Base-by-base conservation (phyloP, 2,113 vertebrate species). In the Micronisus gabar region DNA sequence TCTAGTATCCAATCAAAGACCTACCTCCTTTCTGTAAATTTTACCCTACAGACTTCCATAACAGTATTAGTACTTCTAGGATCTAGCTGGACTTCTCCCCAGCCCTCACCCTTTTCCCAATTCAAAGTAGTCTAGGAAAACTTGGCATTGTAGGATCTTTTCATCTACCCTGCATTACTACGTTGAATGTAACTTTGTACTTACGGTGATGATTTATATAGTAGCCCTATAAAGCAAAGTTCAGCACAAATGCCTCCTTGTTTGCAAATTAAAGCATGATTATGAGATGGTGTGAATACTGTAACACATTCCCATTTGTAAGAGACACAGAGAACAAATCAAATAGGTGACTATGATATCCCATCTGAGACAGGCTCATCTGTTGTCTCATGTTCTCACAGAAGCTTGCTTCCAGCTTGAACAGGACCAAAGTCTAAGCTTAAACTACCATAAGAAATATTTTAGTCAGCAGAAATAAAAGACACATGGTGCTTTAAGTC, bases 111-210 rank as follows among this genome's bases (percentile, higher is more conserved):
- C 50, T 76, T 68, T 65, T 53, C 65, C 9, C 81, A 56, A 1
- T 25, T 72, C 41, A 53, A 27, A 80, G 38, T 7, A 62, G 7
- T 20, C 43, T 18, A 21, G 45, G n/a, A 65, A 52, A 20, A 34
- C 0, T 2, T 62, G 29, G 21, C 30, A 19, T 12, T 23, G 32
- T 53, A 79, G 38, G 23, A 48, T 45, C 45, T 85, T 70, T 23
- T 55, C 29, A 11, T 68, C 65, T 36, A 23, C 22, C n/a, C 38
- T 13, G 4, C 3, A 0, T 11, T 53, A 15, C 38, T 48, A 7
- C 25, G 15, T 3, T 15, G 26, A 76, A 21, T 1, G 0, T 15
- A 75, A 36, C 38, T 59, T 27, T 0, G 15, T 48, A n/a, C 21
- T 48, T 71, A 30, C 0, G 1, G 25, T 7, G 12, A 16, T 6